These are phyloP conservation scores for Panagrolaimus sp. DNA, from an alignment of 1,140 invertebrate genomes.

Conservation along the genomic window DNA sequence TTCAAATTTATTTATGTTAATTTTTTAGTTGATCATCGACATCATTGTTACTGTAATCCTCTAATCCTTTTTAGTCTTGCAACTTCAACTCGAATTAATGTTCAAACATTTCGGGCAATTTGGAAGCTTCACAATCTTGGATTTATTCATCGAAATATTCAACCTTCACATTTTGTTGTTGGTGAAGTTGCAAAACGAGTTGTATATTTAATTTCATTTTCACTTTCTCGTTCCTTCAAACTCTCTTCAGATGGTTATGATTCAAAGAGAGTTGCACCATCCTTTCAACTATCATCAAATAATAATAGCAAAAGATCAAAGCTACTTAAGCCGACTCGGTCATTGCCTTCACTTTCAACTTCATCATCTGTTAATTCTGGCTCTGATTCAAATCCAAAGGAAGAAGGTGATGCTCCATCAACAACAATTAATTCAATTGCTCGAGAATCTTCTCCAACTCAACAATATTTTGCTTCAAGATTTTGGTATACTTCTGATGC, in stretches of 20 bases:
- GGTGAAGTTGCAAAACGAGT: conserved; percentile 3
- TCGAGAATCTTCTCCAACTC: neutral
- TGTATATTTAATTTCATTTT: conserved; percentile 11
- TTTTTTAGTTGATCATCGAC: no score
- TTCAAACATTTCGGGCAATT: conserved; percentile 2
- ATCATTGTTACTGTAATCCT: no score
- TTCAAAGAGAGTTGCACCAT: no score
- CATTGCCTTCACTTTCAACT: neutral
- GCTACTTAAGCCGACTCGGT: no score
- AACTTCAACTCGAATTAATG: conserved; percentile 1
- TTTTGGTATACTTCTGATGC: conserved; percentile 8
- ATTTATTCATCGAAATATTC: conserved; percentile 9
- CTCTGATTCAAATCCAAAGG: neutral
- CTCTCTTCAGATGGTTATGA: neutral
- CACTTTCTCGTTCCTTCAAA: conserved; percentile 1
- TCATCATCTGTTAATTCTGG: no score
- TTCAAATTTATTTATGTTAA: no score
- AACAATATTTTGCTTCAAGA: conserved; percentile 10
- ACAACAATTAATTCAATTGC: neutral
- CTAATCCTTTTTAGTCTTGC: neutral
- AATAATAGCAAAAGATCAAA: no score
- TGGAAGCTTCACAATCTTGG: neutral
- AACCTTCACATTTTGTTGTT: conserved; percentile 9
- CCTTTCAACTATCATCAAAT: neutral
- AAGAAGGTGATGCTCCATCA: neutral